A percentile compares a stretch with the other conserved stretches of the same genome.
Evolutionary conservation across 2,113 vertebrate species (phyloP).

Genomic region (Mungos mungo): DNA sequence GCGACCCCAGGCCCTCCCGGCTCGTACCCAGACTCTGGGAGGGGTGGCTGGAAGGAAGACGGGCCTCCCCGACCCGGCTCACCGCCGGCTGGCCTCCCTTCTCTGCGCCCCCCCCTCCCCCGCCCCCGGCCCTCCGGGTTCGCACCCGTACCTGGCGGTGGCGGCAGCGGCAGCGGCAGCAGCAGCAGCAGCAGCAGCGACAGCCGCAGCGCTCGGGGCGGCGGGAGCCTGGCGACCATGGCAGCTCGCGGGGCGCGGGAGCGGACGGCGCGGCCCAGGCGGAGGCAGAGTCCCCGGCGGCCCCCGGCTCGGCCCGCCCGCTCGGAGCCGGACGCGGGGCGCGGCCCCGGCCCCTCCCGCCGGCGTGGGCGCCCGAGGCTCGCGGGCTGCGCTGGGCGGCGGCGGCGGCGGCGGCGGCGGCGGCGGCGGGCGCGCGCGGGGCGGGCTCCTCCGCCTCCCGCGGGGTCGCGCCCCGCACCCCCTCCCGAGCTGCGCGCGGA

Average conservation of each 20-base stretch:
- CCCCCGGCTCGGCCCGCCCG: background rate
- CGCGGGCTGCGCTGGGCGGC: background rate
- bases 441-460: background rate
- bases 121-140: background rate
- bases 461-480: background rate
- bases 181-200: background rate
- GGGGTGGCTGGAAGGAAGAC: background rate
- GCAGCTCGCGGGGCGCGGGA: background rate
- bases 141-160: conserved; percentile 14
- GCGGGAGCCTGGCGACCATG: background rate
- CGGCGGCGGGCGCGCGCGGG: background rate
- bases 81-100: background rate
- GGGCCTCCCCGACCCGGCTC: background rate
- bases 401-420: background rate
- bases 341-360: background rate
- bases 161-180: background rate
- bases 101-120: rapidly evolving
- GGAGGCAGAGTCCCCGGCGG: background rate
- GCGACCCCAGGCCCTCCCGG: background rate
- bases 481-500: no score
- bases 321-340: background rate
- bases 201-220: no score
- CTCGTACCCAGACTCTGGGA: background rate
- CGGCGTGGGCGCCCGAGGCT: background rate
- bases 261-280: background rate